Evolutionary conservation across 1,140 invertebrate genomes (phyloP), one percentile per base, ranked within the genome.

Genomic region (Vanessa atalanta): DNA sequence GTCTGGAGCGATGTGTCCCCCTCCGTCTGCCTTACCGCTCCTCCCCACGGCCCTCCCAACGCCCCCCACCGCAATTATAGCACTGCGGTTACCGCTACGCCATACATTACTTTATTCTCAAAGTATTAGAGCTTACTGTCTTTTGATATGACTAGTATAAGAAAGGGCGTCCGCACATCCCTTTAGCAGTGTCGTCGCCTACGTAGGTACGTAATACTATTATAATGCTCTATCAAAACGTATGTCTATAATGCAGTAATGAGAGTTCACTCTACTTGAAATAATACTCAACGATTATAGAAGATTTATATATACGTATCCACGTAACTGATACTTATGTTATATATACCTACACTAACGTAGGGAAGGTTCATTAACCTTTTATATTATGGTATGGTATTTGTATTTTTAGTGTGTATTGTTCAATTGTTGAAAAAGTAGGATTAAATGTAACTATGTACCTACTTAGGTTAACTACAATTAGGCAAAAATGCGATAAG

Each of bases 51-150:
- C 85, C 87, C 89, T 85, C 89, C 86, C 89, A 90, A 82, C 89
- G 88, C 90, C 90, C 83, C 81, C 81, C 89, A 83, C 85, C 78
- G 79, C 87, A 87, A 89, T 86, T 88, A 90, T 80, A 85, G 71
- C 83, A 79, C 83, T 79, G 78, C 78, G 70, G 72, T 78, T 76
- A 60, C 79, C 77, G 80, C 65, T 83, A 82, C 76, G 70, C 75
- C 70, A 86, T 85, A 86, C 70, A 77, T 82, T 84, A 86, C 87
- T 86, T 85, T 92, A 88, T 79, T 65, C 66, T 73, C 75, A 75
- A 74, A 72, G 78, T 72, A 83, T 88, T 92, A 91, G 88, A 91
- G 90, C 86, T 89, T 87, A 88, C 88, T 87, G 85, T 89, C 75
- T 72, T 77, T 65, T 81, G 79, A 16, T 74, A 31, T 13, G 16